These are phyloP conservation scores for Acronicta aceris DNA, from an alignment of 2,888 invertebrate genomes.

Conservation along the genomic window DNA sequence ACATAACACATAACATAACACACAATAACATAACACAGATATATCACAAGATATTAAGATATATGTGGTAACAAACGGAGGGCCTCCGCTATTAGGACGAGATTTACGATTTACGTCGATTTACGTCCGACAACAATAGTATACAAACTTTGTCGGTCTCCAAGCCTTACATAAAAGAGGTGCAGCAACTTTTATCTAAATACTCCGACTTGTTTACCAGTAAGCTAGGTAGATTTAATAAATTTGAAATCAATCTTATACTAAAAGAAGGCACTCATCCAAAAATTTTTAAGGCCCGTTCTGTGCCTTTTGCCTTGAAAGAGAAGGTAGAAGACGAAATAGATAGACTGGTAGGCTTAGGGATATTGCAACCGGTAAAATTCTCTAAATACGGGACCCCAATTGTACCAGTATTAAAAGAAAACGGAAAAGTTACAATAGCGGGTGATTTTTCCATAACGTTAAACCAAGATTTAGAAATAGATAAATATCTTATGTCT, in stretches of 20 bases:
- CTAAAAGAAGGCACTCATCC: background rate
- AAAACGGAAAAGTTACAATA: constrained; percentile 9
- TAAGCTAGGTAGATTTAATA: background rate
- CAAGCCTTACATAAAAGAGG: background rate
- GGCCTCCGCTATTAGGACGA: background rate
- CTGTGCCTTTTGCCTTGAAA: background rate
- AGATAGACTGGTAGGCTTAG: constrained; percentile 10
- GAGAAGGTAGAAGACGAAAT: constrained; percentile 9
- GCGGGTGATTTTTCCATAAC: constrained; percentile 30
- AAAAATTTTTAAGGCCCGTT: background rate
- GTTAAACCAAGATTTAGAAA: constrained; percentile 51
- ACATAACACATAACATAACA: no score
- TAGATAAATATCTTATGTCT: constrained; percentile 55
- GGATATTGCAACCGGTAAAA: constrained; percentile 10
- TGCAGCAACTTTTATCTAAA: background rate
- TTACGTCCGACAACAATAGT: background rate
- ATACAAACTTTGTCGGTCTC: background rate
- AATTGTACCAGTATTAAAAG: constrained; percentile 1
- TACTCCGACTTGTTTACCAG: constrained; percentile 1
- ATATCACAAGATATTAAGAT: background rate
- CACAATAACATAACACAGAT: no score
- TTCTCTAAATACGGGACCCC: background rate
- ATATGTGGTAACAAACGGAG: constrained; percentile 2
- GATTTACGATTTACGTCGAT: no score
- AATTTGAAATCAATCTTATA: background rate